Evolutionary conservation across 1,140 invertebrate species (phyloP).

Genomic region (Conus betulinus): DNA sequence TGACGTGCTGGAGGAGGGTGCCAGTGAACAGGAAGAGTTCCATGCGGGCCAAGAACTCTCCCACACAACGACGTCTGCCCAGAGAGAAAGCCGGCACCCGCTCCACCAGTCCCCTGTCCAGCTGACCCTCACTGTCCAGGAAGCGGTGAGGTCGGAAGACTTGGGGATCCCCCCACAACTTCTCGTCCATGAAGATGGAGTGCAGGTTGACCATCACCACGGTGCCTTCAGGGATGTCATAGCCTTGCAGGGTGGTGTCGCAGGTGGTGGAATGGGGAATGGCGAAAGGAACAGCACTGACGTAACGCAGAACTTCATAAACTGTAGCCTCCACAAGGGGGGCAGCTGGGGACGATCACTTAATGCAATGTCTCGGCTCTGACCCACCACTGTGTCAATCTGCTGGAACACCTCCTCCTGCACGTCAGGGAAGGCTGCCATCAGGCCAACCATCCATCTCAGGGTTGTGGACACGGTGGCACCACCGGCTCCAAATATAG

Average conservation of each 20-base stretch:
- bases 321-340: slow-evolving; percentile 41
- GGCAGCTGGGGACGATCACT: slow-evolving; percentile 39
- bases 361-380: neutral
- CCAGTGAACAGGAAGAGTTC: slow-evolving; percentile 55
- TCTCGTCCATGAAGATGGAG: slow-evolving; percentile 59
- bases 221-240: slow-evolving; percentile 66
- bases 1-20: slow-evolving; percentile 47
- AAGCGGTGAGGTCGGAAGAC: slow-evolving; percentile 85
- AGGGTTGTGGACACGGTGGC: slow-evolving; percentile 79
- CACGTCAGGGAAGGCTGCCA: slow-evolving; percentile 35
- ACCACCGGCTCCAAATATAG: neutral
- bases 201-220: slow-evolving; percentile 68
- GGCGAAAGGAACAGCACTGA: neutral
- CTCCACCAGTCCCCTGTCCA: slow-evolving; percentile 59
- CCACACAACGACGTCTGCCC: slow-evolving; percentile 48
- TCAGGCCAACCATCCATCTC: slow-evolving; percentile 68
- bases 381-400: slow-evolving; percentile 37
- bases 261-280: slow-evolving; percentile 53
- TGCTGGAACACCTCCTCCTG: slow-evolving; percentile 67
- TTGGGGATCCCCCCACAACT: slow-evolving; percentile 82
- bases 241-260: slow-evolving; percentile 64
- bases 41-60: slow-evolving; percentile 51
- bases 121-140: slow-evolving; percentile 80
- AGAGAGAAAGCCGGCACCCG: slow-evolving; percentile 38
- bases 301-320: slow-evolving; percentile 2